Percentiles rank a stretch among this genome's conserved stretches.
Conservation (phyloP, 2,888 invertebrate species). For the Brachynemurus nebulosus region DNA sequence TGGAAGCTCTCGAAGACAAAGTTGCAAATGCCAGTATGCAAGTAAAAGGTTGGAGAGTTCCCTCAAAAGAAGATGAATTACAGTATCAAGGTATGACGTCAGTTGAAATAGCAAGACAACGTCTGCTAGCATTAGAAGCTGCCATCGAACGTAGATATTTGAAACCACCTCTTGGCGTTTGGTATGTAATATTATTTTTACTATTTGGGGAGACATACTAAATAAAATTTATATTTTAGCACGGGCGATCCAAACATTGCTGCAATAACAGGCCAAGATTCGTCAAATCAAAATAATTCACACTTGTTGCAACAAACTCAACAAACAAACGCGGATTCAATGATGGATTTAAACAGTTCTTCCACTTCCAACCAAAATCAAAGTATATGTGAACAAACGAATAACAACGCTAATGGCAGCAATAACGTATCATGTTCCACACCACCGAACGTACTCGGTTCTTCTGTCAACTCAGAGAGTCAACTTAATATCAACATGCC, state of each 20-base stretch:
- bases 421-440: slow-evolving; percentile 13
- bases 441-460: slow-evolving; percentile 9
- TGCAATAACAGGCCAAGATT: slow-evolving; percentile 35
- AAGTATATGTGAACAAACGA: slow-evolving; percentile 19
- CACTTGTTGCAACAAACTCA: slow-evolving; percentile 26
- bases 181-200: slow-evolving; percentile 28
- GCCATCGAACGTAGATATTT: slow-evolving; percentile 88
- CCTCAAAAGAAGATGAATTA: slow-evolving; percentile 41
- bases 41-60: slow-evolving; percentile 76
- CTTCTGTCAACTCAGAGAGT: slow-evolving; percentile 11
- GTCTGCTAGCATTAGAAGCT: slow-evolving; percentile 70
- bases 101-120: slow-evolving; percentile 48
- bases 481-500: slow-evolving; percentile 13
- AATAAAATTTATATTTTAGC: slow-evolving; percentile 22
- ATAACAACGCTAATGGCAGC: slow-evolving; percentile 8
- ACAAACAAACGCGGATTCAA: slow-evolving; percentile 19
- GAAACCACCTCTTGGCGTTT: slow-evolving; percentile 74
- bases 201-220: background rate
- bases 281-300: slow-evolving; percentile 32
- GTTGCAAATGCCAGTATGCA: slow-evolving; percentile 82
- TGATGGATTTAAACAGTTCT: slow-evolving; percentile 19
- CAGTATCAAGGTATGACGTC: slow-evolving; percentile 33
- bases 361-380: slow-evolving; percentile 1
- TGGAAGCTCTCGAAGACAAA: slow-evolving; percentile 79
- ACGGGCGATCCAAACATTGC: slow-evolving; percentile 50